Evolutionary conservation across 2,113 vertebrate species (phyloP).

Genomic region (Pelmatolapia mariae): DNA sequence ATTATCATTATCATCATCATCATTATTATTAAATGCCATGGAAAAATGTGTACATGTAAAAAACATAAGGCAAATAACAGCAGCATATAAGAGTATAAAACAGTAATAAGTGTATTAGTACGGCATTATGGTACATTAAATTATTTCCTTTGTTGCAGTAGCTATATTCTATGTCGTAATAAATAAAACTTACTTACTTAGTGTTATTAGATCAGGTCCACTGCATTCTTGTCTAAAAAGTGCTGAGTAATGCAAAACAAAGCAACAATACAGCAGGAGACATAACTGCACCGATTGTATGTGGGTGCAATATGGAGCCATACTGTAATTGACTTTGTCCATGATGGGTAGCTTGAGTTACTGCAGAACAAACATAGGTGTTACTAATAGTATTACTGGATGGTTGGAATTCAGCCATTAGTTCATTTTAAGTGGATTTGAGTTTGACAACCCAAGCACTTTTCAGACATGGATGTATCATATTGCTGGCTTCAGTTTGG

Average conservation of each 20-base stretch:
- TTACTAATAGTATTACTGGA: neutral
- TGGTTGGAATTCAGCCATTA: neutral
- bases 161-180: neutral
- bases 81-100: neutral
- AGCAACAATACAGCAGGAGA: neutral
- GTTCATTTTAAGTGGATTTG: neutral
- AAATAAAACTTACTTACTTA: neutral
- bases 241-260: neutral
- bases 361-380: neutral
- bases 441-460: neutral
- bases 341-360: neutral
- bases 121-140: neutral
- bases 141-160: neutral
- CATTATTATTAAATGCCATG: neutral
- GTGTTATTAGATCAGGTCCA: neutral
- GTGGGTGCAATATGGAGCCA: neutral
- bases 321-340: neutral
- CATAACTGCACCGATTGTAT: neutral
- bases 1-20: accelerated
- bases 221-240: neutral
- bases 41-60: neutral
- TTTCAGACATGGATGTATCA: neutral
- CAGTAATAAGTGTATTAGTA: neutral
- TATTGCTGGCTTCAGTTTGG: neutral
- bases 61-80: neutral